Base-by-base conservation (phyloP, 2,888 invertebrate species). In the Acleris sparsana region DNA sequence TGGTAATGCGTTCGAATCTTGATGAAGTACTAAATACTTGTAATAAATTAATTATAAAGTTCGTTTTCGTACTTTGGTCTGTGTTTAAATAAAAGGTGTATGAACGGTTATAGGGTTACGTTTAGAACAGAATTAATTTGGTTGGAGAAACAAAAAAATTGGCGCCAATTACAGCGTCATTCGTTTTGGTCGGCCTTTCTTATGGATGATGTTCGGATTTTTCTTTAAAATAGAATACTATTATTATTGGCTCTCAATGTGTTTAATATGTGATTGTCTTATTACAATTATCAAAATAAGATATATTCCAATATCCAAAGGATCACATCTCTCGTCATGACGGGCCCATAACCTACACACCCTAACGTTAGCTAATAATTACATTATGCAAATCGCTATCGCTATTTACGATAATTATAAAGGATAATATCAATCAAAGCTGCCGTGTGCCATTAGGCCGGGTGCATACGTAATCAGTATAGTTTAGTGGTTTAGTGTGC, bases 351-450 rank as follows among this genome's bases (percentile, higher is more conserved):
- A 46, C 46, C 46, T 46, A 17, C n/a, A 7, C 33, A 25, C 13
- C 39, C 39, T 4, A 39, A 39, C 13, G 39, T 39, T 13, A n/a
- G n/a, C n/a, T n/a, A 44, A n/a, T n/a, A 9, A 56, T 44, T 57
- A 44, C 56, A 25, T 46, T 46, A 57, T 57, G 22, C 44, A 46
- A 57, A 57, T 25, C 9, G n/a, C 56, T 22, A 17, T 43, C 43
- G 39, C 52, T 25, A n/a, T 57, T 58, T 59, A 48, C 33, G 20
- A 49, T 59, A 49, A 59, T 59, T 59, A 46, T 46, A 17, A 46
- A 59, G 58, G 29, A 48, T 59, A 59, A 49, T 59, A 59, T 59
- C 58, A 59, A 59, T 59, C 58, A 59, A 59, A 33, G 29, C 18
- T 18, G 18, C 18, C 33, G 29, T 16, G 46, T 20, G 43, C 33